Percentiles rank a stretch among this genome's conserved stretches.
These are phyloP conservation scores for Propithecus deckenii DNA, from an alignment of 2,797 vertebrate genomes.

Conservation along the genomic window DNA sequence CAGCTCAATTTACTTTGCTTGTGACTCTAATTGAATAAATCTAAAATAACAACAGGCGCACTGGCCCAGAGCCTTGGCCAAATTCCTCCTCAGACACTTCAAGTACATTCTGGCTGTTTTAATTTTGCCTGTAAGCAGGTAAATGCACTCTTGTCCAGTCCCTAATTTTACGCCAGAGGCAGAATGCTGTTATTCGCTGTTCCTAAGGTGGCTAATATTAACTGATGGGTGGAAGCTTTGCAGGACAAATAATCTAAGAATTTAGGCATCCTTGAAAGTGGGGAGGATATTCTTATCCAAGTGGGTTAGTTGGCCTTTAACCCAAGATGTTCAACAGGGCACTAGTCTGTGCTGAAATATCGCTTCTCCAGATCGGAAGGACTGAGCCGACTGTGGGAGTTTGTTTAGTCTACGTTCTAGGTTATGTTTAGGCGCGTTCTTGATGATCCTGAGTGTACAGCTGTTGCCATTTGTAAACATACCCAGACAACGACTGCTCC, in stretches of 20 bases:
- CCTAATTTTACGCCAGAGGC: neutral
- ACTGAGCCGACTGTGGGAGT: neutral
- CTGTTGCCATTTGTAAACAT: neutral
- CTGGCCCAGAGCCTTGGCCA: constrained; percentile 26
- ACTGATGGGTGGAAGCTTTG: neutral
- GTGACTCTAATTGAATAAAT: constrained; percentile 60
- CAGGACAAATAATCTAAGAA: neutral
- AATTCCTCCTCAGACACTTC: neutral
- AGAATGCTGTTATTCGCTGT: neutral
- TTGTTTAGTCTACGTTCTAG: neutral
- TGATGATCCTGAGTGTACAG: neutral
- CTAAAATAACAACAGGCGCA: constrained; percentile 18
- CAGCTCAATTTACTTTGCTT: constrained; percentile 48
- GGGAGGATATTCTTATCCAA: neutral
- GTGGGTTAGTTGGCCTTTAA: neutral
- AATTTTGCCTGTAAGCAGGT: neutral
- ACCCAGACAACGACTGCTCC: neutral
- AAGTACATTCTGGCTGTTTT: neutral
- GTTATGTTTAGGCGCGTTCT: neutral
- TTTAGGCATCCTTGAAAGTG: neutral
- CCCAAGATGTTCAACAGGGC: neutral
- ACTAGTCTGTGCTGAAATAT: neutral
- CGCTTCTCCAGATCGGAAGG: neutral
- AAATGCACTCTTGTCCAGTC: neutral
- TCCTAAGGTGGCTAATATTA: neutral